Evolutionary conservation across 2,797 vertebrate genomes (phyloP).

Genomic region (Pteropus rufus): DNA sequence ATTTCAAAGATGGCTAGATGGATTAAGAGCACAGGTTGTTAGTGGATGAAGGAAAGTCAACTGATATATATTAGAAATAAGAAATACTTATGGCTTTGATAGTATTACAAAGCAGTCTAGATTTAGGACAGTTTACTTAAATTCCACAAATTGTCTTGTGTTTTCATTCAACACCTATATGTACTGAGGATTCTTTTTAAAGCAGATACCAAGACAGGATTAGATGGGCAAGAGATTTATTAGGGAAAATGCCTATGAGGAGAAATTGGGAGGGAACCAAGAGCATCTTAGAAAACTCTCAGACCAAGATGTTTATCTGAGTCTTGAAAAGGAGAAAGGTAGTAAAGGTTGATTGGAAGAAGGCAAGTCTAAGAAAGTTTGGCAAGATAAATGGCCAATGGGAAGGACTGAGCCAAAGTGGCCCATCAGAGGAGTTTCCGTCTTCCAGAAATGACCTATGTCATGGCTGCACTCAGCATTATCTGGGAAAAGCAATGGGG

Average conservation of each 20-base stretch:
- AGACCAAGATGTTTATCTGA: not conserved
- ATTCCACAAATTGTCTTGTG: not conserved
- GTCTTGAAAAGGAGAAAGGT: not conserved
- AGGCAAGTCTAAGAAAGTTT: not conserved
- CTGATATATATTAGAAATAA: not conserved
- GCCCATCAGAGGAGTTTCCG: not conserved
- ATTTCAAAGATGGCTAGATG: not conserved
- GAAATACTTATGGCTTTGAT: not conserved
- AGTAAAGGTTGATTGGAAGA: not conserved
- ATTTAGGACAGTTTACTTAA: not conserved
- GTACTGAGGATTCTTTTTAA: not conserved
- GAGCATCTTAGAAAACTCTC: not conserved
- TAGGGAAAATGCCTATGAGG: not conserved
- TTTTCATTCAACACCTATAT: not conserved
- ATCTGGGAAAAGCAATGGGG: not conserved
- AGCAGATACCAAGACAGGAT: not conserved
- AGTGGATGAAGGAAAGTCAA: not conserved
- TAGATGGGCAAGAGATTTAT: not conserved
- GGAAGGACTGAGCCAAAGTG: not conserved
- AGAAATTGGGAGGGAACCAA: not conserved
- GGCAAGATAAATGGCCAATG: not conserved
- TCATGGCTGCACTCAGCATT: not conserved
- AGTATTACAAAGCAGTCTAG: not conserved
- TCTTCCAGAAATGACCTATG: not conserved
- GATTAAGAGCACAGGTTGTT: not conserved